phyloP scores from a whole-genome alignment of 2,113 vertebrate species.

The Sprattus sprattus region DNA sequence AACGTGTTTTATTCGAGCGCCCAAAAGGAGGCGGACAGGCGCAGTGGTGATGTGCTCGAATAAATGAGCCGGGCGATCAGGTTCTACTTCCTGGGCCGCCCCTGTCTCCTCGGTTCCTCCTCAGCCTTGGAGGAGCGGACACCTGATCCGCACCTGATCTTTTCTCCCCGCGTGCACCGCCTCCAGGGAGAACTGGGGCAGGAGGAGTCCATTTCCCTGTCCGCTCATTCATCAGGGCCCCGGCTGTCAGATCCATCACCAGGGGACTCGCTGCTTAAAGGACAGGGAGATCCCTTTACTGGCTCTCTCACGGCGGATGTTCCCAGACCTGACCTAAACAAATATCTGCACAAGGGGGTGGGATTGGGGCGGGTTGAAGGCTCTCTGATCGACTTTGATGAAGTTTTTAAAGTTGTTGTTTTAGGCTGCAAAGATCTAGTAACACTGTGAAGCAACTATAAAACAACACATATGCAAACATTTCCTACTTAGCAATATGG shows the following conservation, averaged over 20 bases:
- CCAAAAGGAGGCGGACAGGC: not conserved
- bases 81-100: not conserved
- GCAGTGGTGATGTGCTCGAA: not conserved
- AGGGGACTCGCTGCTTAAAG: conserved; percentile 8
- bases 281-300: conserved; percentile 3
- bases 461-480: not conserved
- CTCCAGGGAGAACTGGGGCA: not conserved
- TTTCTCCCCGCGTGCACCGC: not conserved
- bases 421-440: not conserved
- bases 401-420: not conserved
- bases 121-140: conserved; percentile 40
- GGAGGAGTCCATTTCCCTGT: conserved; percentile 1
- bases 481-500: not conserved
- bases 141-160: conserved; percentile 3
- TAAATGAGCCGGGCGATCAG: not conserved
- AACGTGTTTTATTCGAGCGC: not conserved
- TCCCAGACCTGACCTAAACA: conserved; percentile 12
- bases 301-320: not conserved
- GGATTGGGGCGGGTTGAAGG: not conserved
- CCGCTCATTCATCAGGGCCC: not conserved
- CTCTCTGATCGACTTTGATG: not conserved
- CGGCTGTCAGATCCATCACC: conserved; percentile 21
- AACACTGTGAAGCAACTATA: not conserved
- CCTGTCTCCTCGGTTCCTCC: conserved; percentile 29
- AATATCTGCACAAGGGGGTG: conserved; percentile 11